Conservation (phyloP, 2,888 invertebrate genomes). For the Gasteruption jaculator region DNA sequence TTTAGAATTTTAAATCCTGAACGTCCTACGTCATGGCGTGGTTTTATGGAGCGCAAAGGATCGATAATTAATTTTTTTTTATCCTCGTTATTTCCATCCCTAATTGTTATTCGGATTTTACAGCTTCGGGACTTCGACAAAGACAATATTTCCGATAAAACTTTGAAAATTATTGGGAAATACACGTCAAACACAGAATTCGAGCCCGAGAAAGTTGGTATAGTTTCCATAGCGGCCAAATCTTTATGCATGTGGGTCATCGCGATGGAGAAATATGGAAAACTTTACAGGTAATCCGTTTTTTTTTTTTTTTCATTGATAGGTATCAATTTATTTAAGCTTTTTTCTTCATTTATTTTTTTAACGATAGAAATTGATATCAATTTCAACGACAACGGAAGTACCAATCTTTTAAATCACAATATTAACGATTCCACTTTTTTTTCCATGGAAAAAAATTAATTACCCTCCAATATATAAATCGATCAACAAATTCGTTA, state of each 20-base stretch:
- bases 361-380: too few species aligned
- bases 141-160: conserved; percentile 80
- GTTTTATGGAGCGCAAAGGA: too few species aligned
- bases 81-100: neutral
- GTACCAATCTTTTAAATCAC: too few species aligned
- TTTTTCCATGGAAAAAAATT: conserved; percentile 19
- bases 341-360: too few species aligned
- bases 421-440: too few species aligned
- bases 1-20: neutral
- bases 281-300: conserved; percentile 71
- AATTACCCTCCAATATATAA: neutral
- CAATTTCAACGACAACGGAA: too few species aligned
- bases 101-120: neutral
- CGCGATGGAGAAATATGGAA: conserved; percentile 87
- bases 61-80: conserved; percentile 11
- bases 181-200: conserved; percentile 81
- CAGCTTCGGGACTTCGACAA: conserved; percentile 77
- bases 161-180: conserved; percentile 72
- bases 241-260: conserved; percentile 88
- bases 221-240: conserved; percentile 80
- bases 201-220: conserved; percentile 81
- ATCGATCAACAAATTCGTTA: too few species aligned
- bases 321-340: too few species aligned
- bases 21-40: neutral
- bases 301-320: too few species aligned